Evolutionary conservation across 2,113 vertebrate genomes (phyloP).

Genomic region (Athene cunicularia): DNA sequence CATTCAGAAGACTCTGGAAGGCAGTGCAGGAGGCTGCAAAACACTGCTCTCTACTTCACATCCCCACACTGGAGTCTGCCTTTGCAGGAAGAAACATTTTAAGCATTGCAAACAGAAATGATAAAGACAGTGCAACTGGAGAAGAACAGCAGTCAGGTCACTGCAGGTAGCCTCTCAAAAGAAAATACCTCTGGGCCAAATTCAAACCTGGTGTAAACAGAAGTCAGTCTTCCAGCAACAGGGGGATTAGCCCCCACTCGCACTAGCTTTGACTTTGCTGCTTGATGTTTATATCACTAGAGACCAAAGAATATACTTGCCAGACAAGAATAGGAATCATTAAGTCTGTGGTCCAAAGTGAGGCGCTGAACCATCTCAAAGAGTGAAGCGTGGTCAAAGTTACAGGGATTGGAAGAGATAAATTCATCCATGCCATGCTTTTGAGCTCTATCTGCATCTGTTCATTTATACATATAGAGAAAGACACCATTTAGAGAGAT

Average conservation of each 20-base stretch:
- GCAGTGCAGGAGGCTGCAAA: conserved; percentile 30
- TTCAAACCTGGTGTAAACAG: conserved; percentile 59
- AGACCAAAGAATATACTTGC: conserved; percentile 88
- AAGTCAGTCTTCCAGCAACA: conserved; percentile 49
- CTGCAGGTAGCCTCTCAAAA: conserved; percentile 50
- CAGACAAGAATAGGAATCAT: conserved; percentile 99
- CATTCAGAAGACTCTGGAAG: conserved; percentile 43
- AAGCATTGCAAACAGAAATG: conserved; percentile 50
- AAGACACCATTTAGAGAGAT: conserved; percentile 88
- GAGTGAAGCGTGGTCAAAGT: conserved; percentile 96
- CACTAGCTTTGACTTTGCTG: conserved; percentile 67
- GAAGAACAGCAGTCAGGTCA: conserved; percentile 50
- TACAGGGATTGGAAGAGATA: conserved; percentile 99
- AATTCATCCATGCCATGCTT: conserved; percentile 99
- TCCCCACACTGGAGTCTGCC: conserved; percentile 9
- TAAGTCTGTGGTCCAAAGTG: conserved; percentile 98
- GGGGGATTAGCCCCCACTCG: conserved; percentile 36
- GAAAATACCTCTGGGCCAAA: conserved; percentile 45
- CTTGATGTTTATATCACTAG: conserved; percentile 72
- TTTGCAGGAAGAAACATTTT: conserved; percentile 48
- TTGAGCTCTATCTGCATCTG: conserved; percentile 99
- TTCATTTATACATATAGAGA: conserved; percentile 93
- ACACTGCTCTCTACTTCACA: conserved; percentile 11
- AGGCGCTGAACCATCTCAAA: conserved; percentile 98
- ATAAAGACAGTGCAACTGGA: conserved; percentile 36